Conservation (phyloP, 2,113 vertebrate genomes). For the chimpanzee (Pan troglodytes) region NHGRI_mPanTro3-v2.1_pri NC_072415.2:67915501-67916000, state of each 20-base stretch:
- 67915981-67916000: background rate
- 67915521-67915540: background rate
- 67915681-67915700: background rate
- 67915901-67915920: background rate
- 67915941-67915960: background rate
- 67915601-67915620: background rate
- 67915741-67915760: background rate
- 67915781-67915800: background rate
- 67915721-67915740: background rate
- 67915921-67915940: background rate
- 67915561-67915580: background rate
- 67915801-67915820: no score
- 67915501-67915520: background rate
- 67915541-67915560: background rate
- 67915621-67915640: background rate
- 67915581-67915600: background rate
- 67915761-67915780: background rate
- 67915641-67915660: background rate
- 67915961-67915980: background rate
- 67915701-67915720: background rate
- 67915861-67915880: background rate
- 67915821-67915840: background rate
- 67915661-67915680: slow-evolving; percentile 18
- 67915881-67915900: background rate
- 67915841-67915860: background rate